Base-by-base conservation (phyloP, 2,113 vertebrate genomes). In the Emydura subglobosa region DNA sequence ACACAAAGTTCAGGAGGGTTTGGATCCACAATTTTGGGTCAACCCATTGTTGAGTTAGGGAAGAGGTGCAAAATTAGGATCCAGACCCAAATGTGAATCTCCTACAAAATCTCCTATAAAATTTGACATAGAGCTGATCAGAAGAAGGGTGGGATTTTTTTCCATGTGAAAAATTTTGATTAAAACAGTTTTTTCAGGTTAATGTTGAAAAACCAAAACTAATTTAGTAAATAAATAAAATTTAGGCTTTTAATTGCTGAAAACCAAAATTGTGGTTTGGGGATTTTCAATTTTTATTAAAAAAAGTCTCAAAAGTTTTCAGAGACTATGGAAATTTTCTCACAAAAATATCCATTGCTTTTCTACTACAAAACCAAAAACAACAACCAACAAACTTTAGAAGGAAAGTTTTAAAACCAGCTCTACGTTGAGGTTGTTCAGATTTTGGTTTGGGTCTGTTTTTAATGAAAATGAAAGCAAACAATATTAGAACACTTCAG, bases 1-100 rank as follows among this genome's bases (percentile, higher is more conserved):
- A 95, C 76, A 96, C 86, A 96, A 95, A 94, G 93, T 96, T 93
- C 91, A 85, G 59, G 83, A 79, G 91, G 88, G 91, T 93, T 86
- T 87, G 88, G 65, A 94, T 90, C 88, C 54, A 12, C 44, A 88
- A 88, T 88, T 87, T 91, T 88, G 54, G 29, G 81, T 92, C 87
- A 93, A 27, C 6, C 44, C 42, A 10, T 22, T 91, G 83, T 0
- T 79, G 44, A 47, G 31, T 22, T 65, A 81, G 24, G 79, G 93
- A 49, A 83, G 83, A 95, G 82, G 86, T 44, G 79, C 42, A 95
- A 93, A 83, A 10, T 85, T 85, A 39, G 65, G 50, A 93, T 83
- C 57, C 57, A 91, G 57, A 88, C 10, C 7, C 12, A 92, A 74
- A 88, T 39, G n/a, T 88, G 13, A 92, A 90, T 55, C 86, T 57